phyloP scores from a whole-genome alignment of 1,140 invertebrate genomes.

The Zaprionus ghesquierei region DNA sequence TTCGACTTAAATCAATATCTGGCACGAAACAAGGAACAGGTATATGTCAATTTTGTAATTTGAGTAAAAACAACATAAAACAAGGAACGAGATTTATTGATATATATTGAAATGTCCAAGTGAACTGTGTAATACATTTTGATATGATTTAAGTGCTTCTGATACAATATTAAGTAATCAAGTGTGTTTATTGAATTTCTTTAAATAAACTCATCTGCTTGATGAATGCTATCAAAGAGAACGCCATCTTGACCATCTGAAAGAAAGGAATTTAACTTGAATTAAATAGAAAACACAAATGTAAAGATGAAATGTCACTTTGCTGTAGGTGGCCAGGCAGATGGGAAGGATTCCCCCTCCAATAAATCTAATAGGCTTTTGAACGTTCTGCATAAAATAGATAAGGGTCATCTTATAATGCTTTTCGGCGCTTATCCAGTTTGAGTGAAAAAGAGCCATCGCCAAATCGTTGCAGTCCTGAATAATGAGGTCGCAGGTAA shows the following conservation, averaged over 20 bases:
- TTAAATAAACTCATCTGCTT: slow-evolving; percentile 46
- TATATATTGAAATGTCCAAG: too few relatives aligned
- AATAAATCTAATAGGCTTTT: slow-evolving; percentile 38
- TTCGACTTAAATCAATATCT: too few relatives aligned
- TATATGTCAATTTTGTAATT: too few relatives aligned
- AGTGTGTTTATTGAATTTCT: background rate
- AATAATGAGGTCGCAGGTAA: slow-evolving; percentile 37
- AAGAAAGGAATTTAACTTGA: too few relatives aligned
- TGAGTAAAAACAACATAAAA: too few relatives aligned
- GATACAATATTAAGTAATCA: too few relatives aligned
- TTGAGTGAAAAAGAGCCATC: slow-evolving; percentile 50
- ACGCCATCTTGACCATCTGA: slow-evolving; percentile 54
- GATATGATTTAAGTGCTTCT: too few relatives aligned
- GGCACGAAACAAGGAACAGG: too few relatives aligned
- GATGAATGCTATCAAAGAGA: slow-evolving; percentile 51
- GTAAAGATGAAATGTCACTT: slow-evolving; percentile 4
- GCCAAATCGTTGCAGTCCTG: slow-evolving; percentile 34
- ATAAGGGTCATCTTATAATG: slow-evolving; percentile 27
- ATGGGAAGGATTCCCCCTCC: slow-evolving; percentile 54
- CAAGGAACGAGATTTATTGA: too few relatives aligned
- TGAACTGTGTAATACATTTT: background rate
- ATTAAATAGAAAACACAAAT: too few relatives aligned
- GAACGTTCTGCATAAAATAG: slow-evolving; percentile 37
- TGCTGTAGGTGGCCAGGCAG: slow-evolving; percentile 32
- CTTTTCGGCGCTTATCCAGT: slow-evolving; percentile 38